Evolutionary conservation across 2,888 invertebrate species (phyloP).

Genomic region (Alsophila aescularia): DNA sequence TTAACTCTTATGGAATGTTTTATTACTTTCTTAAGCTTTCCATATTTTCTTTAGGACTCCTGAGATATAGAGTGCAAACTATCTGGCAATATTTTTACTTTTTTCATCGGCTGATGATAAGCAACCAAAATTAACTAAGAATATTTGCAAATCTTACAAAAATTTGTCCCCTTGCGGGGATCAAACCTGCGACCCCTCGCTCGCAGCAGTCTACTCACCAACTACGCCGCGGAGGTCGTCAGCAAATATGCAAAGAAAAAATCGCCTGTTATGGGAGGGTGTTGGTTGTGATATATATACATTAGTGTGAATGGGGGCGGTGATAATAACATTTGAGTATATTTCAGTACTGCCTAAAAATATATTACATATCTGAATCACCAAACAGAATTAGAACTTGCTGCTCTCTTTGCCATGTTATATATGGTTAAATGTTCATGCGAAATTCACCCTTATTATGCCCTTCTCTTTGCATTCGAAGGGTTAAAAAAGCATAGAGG

Average conservation of each 20-base stretch:
- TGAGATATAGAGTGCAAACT: neutral
- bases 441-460: too few species aligned
- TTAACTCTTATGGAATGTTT: too few species aligned
- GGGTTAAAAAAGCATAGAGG: too few species aligned
- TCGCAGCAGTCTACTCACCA: constrained; percentile 28
- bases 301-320: neutral
- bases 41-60: too few species aligned
- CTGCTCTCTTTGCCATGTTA: too few species aligned
- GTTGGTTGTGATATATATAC: neutral
- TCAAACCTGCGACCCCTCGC: constrained; percentile 28
- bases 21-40: too few species aligned
- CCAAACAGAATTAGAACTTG: neutral
- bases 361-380: neutral
- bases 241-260: constrained; percentile 31
- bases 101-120: neutral
- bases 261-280: constrained; percentile 21
- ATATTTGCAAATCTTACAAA: constrained; percentile 11
- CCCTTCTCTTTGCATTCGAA: too few species aligned
- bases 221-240: constrained; percentile 26
- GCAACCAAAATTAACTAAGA: constrained; percentile 6
- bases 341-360: neutral
- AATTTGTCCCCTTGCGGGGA: constrained; percentile 11
- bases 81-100: neutral
- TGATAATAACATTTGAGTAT: neutral
- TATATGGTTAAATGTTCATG: too few species aligned